A percentile compares a stretch with the other conserved stretches of the same genome.
phyloP scores from a whole-genome alignment of 2,113 vertebrate genomes.

The Tachuris rubrigastra region DNA sequence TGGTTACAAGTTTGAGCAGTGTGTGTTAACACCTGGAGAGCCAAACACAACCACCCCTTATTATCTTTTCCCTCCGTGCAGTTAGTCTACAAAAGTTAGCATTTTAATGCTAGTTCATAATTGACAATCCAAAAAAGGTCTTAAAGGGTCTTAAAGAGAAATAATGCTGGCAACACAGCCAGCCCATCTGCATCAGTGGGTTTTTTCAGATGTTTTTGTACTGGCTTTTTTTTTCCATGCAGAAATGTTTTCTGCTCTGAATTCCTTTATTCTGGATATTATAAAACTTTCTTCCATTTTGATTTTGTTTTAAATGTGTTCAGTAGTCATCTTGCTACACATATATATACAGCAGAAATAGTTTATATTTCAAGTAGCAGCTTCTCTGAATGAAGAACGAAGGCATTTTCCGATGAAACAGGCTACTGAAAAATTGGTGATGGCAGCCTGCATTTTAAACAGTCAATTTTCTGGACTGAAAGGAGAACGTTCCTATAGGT shows the following conservation, averaged over 20 bases:
- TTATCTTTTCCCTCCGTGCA: background rate
- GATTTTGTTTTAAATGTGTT: background rate
- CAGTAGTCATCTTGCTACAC: background rate
- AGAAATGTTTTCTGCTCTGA: background rate
- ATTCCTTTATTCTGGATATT: background rate
- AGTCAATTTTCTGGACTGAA: background rate
- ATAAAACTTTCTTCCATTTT: background rate
- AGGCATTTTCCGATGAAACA: background rate
- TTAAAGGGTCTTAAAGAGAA: background rate
- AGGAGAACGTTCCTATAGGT: background rate
- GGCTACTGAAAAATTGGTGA: background rate
- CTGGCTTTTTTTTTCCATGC: background rate
- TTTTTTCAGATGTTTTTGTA: accelerated
- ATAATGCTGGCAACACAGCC: background rate
- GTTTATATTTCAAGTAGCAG: background rate
- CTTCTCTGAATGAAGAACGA: background rate
- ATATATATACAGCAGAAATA: background rate
- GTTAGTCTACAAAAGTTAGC: background rate
- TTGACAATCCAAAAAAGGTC: background rate
- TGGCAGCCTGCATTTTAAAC: background rate
- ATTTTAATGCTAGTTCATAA: background rate
- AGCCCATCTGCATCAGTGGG: background rate
- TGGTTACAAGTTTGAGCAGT: background rate
- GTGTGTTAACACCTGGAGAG: background rate
- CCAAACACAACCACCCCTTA: background rate